A percentile compares a stretch with the other conserved stretches of the same genome.
Evolutionary conservation across 2,888 invertebrate genomes (phyloP).

Genomic region (Apodemia zela): DNA sequence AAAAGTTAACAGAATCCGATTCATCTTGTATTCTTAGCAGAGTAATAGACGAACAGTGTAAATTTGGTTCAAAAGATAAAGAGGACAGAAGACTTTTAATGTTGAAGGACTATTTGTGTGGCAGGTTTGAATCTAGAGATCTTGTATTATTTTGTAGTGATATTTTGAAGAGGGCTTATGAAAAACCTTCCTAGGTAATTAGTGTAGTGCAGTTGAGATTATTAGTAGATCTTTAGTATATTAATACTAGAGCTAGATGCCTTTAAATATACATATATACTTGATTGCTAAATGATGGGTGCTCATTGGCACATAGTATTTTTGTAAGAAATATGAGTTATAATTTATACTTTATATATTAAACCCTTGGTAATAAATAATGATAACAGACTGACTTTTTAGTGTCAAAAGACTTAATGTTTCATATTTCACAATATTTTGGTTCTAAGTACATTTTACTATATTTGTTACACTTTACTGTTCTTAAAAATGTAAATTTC

Average conservation of each 20-base stretch:
- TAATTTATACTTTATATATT: conserved; percentile 15
- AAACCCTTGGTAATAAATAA: no score
- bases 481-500: no score
- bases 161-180: conserved; percentile 47
- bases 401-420: no score
- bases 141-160: conserved; percentile 55
- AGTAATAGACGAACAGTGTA: conserved; percentile 41
- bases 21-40: conserved; percentile 37
- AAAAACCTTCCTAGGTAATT: conserved; percentile 37
- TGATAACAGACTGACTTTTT: no score
- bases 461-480: no score
- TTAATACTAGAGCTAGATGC: neutral
- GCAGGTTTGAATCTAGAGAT: conserved; percentile 48
- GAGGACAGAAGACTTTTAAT: conserved; percentile 40
- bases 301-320: conserved; percentile 9
- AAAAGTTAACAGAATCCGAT: conserved; percentile 40
- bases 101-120: conserved; percentile 46
- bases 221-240: neutral
- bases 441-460: no score
- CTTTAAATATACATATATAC: neutral
- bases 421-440: no score
- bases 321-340: conserved; percentile 15
- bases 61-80: conserved; percentile 24
- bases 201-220: neutral
- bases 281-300: neutral